Base-by-base conservation (phyloP, 92 coral and sea anemone species). In the Anthopleura xanthogrammica region DNA sequence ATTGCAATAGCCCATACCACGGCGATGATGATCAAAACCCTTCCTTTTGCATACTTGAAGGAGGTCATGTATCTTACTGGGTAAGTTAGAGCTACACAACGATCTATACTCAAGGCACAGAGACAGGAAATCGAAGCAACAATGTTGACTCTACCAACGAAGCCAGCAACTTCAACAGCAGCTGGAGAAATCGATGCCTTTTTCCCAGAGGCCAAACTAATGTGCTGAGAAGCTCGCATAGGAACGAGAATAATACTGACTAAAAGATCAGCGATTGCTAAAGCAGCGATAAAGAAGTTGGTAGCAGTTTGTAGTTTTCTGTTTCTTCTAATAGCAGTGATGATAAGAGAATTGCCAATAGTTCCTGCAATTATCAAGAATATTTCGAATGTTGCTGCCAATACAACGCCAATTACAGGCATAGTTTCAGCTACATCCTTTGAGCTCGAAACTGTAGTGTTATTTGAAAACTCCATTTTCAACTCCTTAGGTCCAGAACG, bases 161-260 rank as follows among this genome's bases (percentile, higher is more conserved):
- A 94, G 2, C 98, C 98, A 62, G 98, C 95, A 0, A 92, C 87
- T 87, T 86, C 83, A 20, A 94, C 93, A 41, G 86, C 85, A 42
- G 79, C 80, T 10, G 93, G 94, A 9, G 91, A 83, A 16, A 82
- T 86, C 20, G 52, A 20, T 24, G 79, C 83, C 62, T 83, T 54
- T 41, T 83, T 75, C 41, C 86, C 78, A 19, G 73, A 48, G 55
- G 71, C 90, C 41, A 87, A 12, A 16, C 89, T 85, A 58, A 94
- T 87, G 82, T 94, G 98, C 85, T 94, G 98, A 1, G 95, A 85
- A 7, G 94, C 94, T 60, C 98, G 82, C 98, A 94, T 94, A 1
- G 98, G 98, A 12, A 94, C 98, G 0, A 94, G 86, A 46, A 94
- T 91, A 0, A 79, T 86, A 75, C 94, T 87, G n/a, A 92, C 98